phyloP scores from a whole-genome alignment of 2,113 vertebrate species.

The Xyliphius kryptos region DNA sequence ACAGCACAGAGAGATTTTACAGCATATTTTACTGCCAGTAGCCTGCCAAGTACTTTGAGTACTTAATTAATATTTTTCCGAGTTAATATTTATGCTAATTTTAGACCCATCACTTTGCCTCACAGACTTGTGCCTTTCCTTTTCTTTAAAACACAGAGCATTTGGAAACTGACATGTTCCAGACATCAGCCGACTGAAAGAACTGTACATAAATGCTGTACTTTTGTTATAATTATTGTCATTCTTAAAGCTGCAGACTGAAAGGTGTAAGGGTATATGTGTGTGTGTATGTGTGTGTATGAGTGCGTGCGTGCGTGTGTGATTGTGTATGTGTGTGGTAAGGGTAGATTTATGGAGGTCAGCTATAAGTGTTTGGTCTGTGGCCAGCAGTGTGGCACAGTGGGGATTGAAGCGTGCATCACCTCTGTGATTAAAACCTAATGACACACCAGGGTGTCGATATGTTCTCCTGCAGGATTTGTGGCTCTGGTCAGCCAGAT shows the following conservation, averaged over 20 bases:
- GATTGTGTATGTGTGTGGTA: conserved; percentile 3
- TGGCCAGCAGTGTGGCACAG: conserved; percentile 45
- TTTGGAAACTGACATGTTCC: no score
- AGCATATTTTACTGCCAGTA: no score
- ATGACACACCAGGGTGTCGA: conserved; percentile 62
- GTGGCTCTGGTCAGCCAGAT: conserved; percentile 54
- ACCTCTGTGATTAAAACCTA: conserved; percentile 62
- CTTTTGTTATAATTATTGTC: conserved; percentile 19
- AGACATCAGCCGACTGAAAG: neutral
- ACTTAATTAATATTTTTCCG: no score
- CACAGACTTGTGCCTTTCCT: no score
- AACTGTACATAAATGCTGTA: conserved; percentile 12
- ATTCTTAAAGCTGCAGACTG: no score
- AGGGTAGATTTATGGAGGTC: conserved; percentile 54
- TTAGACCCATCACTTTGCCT: no score
- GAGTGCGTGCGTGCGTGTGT: no score
- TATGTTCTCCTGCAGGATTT: conserved; percentile 64
- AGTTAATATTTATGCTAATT: no score
- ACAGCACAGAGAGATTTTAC: no score
- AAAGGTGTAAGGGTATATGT: no score
- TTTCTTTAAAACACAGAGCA: no score
- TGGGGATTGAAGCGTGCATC: conserved; percentile 56
- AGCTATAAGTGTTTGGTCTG: conserved; percentile 48
- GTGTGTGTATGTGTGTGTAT: neutral
- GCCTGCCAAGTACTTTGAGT: no score